These are phyloP conservation scores for Mormyrus hasselquistii DNA, from an alignment of 2,797 vertebrate species.

Conservation along the genomic window DNA sequence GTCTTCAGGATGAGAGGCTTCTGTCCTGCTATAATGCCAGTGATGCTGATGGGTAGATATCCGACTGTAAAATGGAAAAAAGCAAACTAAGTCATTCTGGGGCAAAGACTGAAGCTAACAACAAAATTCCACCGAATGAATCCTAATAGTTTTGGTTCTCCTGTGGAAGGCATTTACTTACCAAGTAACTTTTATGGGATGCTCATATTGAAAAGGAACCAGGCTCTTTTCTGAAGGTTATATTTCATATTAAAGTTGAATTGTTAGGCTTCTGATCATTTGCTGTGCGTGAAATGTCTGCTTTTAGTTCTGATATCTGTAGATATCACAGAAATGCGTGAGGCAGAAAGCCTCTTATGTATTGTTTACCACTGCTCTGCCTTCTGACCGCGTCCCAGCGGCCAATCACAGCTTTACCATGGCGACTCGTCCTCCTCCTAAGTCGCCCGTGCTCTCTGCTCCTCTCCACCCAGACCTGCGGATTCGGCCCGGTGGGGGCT, in stretches of 20 bases:
- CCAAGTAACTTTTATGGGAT: neutral
- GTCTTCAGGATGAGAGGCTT: neutral
- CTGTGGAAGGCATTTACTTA: neutral
- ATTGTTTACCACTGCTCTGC: neutral
- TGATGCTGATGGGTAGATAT: neutral
- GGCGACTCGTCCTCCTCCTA: neutral
- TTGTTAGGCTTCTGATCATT: neutral
- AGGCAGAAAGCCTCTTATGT: neutral
- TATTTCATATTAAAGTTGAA: neutral
- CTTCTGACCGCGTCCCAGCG: neutral
- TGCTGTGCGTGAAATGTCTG: neutral
- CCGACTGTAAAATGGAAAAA: neutral
- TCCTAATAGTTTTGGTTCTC: neutral
- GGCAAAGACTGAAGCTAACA: neutral
- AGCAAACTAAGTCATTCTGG: neutral
- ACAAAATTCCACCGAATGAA: neutral
- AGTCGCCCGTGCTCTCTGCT: neutral
- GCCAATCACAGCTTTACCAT: neutral
- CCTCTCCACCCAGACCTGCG: slow-evolving; percentile 34
- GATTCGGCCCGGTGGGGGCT: slow-evolving; percentile 34
- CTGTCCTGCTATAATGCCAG: neutral
- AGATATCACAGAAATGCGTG: neutral
- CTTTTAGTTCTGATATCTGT: neutral
- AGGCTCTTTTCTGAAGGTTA: neutral
- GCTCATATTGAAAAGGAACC: neutral